These are phyloP conservation scores for Harlomillsia oculata DNA, from an alignment of 1,140 invertebrate genomes.

Conservation along the genomic window DNA sequence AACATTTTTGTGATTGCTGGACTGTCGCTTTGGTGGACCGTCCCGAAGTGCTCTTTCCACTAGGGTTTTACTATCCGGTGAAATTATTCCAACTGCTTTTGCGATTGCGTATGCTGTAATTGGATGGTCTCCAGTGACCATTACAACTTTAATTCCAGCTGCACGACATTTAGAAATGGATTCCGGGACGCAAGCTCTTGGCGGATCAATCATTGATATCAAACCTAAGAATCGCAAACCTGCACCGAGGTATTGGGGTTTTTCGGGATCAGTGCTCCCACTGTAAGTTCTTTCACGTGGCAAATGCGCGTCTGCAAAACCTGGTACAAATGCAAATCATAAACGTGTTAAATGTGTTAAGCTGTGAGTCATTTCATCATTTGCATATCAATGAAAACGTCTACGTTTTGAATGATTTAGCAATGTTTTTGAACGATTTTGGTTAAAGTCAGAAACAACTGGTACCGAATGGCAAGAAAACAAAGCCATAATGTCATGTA, in stretches of 20 bases:
- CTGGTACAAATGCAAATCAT: too few relatives aligned
- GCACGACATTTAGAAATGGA: constrained; percentile 38
- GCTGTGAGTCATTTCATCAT: too few relatives aligned
- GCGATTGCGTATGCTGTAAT: constrained; percentile 71
- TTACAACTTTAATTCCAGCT: constrained; percentile 49
- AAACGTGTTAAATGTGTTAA: too few relatives aligned
- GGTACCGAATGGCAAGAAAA: too few relatives aligned
- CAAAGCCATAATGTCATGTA: too few relatives aligned
- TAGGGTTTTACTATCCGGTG: constrained; percentile 53
- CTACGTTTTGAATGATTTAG: too few relatives aligned
- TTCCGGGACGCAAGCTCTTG: constrained; percentile 37
- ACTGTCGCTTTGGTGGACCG: background rate
- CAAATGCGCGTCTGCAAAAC: constrained; percentile 48
- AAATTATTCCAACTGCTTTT: constrained; percentile 58
- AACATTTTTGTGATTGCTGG: background rate
- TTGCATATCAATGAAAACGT: too few relatives aligned
- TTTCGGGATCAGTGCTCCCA: constrained; percentile 39
- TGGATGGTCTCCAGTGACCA: constrained; percentile 64
- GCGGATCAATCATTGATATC: constrained; percentile 42
- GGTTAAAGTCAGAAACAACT: too few relatives aligned
- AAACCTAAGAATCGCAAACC: constrained; percentile 42
- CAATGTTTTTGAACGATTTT: too few relatives aligned
- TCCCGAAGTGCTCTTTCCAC: constrained; percentile 39
- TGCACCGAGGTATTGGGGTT: constrained; percentile 39
- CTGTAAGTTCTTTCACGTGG: constrained; percentile 40